Base-by-base conservation (phyloP, 2,888 invertebrate genomes). In the Phymatocera aterrima region DNA sequence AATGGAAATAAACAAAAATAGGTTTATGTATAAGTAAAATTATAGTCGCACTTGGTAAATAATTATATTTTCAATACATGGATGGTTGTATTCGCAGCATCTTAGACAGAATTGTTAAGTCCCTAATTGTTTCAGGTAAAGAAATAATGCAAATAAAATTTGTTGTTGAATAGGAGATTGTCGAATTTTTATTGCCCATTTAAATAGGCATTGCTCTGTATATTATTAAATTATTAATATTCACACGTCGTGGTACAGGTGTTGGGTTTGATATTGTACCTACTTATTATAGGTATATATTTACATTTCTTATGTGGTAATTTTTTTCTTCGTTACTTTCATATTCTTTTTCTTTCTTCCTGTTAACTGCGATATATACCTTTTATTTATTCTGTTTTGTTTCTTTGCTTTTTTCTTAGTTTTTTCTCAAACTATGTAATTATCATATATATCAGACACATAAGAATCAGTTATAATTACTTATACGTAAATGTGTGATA, bases 61-160 rank as follows among this genome's bases (percentile, higher is more conserved):
- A 81, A 80, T 84, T 82, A 77, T 83, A 84, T 82, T 85, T 85
- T 85, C 82, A 81, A 85, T 83, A 83, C 84, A 77, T 82, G 74
- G 81, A 78, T 81, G 78, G 10, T 5, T 60, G 80, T 79, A 21
- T 40, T 5, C 40, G 8, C 8, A 40, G n/a, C 75, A 78, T 77
- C 78, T 61, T 37, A 74, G 72, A 74, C 78, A 78, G 74, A n/a
- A n/a, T 60, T 74, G 61, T 78, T 46, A 57, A 60, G 78, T 74
- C 78, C 70, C 78, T 74, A 78, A 31, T 78, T 78, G 78, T 78
- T 74, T 78, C 78, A 74, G 78, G 74, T 78, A 70, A 78, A 65
- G 68, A 48, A 31, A 75, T 57, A 37, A 75, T 57, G 40, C 40
- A 60, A 75, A 57, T 75, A 57, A 60, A 75, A 75, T 75, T 75